phyloP scores from a whole-genome alignment of 2,888 invertebrate species.

The Leistus spinibarbis region DNA sequence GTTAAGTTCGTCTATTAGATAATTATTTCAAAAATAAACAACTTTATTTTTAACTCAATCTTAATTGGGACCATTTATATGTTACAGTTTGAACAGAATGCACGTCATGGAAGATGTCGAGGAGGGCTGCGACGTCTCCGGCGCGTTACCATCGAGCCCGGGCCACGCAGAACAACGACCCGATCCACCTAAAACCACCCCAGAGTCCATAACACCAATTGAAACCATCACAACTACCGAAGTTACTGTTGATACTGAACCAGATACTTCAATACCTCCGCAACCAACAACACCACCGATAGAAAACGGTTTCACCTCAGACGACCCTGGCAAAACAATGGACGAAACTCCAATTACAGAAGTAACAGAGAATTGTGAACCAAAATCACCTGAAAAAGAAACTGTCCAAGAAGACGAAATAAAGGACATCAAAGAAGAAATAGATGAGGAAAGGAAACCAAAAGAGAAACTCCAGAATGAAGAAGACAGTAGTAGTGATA shows the following conservation, averaged over 20 bases:
- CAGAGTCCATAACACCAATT: slow-evolving; percentile 14
- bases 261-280: not conserved
- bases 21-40: too few relatives aligned
- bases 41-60: not conserved
- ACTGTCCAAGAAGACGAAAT: slow-evolving; percentile 33
- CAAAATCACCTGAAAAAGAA: not conserved
- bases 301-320: slow-evolving; percentile 11
- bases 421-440: slow-evolving; percentile 39
- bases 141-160: slow-evolving; percentile 54
- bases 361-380: not conserved
- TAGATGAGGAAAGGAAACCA: slow-evolving; percentile 33
- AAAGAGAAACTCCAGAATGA: slow-evolving; percentile 41
- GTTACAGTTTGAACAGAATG: slow-evolving; percentile 65
- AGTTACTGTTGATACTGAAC: not conserved
- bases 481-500: slow-evolving; percentile 42
- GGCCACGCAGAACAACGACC: slow-evolving; percentile 55
- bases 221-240: slow-evolving; percentile 8
- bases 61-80: slow-evolving; percentile 41
- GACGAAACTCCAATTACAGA: slow-evolving; percentile 40
- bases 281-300: not conserved
- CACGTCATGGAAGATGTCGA: slow-evolving; percentile 64
- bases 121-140: slow-evolving; percentile 54
- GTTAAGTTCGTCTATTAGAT: too few relatives aligned
- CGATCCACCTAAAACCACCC: slow-evolving; percentile 41
- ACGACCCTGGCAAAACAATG: slow-evolving; percentile 31